A percentile compares a stretch with the other conserved stretches of the same genome.
phyloP scores from a whole-genome alignment of 2,888 invertebrate genomes.

The Merodon equestris region DNA sequence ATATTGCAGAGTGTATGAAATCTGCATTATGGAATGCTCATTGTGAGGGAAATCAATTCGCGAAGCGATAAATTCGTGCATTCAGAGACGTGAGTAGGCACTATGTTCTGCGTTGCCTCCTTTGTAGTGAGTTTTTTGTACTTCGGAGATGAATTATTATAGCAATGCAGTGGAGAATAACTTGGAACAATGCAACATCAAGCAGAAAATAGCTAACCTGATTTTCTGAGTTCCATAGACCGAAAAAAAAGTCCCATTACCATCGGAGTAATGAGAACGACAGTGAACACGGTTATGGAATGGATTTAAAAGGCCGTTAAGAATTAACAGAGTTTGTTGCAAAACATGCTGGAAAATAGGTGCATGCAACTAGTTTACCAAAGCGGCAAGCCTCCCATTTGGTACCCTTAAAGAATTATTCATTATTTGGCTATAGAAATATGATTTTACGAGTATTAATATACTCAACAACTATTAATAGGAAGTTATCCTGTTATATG shows the following conservation, averaged over 20 bases:
- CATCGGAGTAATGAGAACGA: conserved; percentile 4
- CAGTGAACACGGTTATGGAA: neutral
- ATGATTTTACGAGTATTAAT: too few species aligned
- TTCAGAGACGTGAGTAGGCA: conserved; percentile 28
- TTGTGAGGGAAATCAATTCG: conserved; percentile 23
- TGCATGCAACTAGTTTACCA: too few species aligned
- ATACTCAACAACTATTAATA: too few species aligned
- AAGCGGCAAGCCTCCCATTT: too few species aligned
- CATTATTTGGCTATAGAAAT: too few species aligned
- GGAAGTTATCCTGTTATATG: too few species aligned
- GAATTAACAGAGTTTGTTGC: too few species aligned
- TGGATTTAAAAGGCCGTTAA: too few species aligned
- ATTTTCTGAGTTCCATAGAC: conserved; percentile 38
- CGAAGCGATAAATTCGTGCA: conserved; percentile 31
- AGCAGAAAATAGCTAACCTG: conserved; percentile 16
- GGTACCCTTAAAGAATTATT: too few species aligned
- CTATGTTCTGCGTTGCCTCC: conserved; percentile 1
- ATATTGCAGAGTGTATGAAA: too few species aligned
- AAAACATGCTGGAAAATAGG: too few species aligned
- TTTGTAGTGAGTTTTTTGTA: conserved; percentile 15
- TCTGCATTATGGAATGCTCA: too few species aligned
- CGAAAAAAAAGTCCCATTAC: conserved; percentile 47
- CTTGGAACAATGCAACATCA: conserved; percentile 39
- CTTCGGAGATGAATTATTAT: conserved; percentile 1
- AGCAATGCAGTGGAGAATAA: conserved; percentile 28